phyloP scores from a whole-genome alignment of 1,140 invertebrate genomes.

The Homarus americanus region DNA sequence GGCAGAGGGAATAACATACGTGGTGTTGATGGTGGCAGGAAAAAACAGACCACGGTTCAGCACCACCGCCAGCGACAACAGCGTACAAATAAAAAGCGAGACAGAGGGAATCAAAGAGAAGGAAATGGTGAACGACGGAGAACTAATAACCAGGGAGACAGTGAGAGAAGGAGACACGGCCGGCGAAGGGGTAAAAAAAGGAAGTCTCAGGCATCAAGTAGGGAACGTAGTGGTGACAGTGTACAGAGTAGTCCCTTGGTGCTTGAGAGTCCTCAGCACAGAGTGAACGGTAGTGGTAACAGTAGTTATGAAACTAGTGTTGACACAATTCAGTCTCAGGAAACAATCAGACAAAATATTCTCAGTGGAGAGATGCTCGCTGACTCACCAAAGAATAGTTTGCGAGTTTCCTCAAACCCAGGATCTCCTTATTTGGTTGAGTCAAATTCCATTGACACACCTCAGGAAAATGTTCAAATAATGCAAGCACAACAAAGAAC shows the following conservation, averaged over 20 bases:
- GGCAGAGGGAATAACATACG: background rate
- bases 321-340: conserved; percentile 9
- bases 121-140: background rate
- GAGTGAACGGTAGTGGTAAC: conserved; percentile 16
- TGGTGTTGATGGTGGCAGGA: background rate
- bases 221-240: background rate
- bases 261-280: background rate
- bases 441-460: conserved; percentile 42
- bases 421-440: conserved; percentile 8
- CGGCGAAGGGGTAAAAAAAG: background rate
- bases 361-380: conserved; percentile 55
- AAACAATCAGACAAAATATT: background rate
- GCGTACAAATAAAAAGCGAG: background rate
- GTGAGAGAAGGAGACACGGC: background rate
- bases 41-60: background rate
- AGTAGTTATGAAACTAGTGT: background rate
- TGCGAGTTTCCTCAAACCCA: background rate
- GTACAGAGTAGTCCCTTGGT: conserved; percentile 9
- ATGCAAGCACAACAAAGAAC: background rate
- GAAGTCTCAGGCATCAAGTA: background rate
- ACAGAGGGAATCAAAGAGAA: conserved; percentile 10
- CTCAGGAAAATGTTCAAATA: conserved; percentile 47
- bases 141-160: background rate
- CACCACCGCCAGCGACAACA: background rate
- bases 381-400: conserved; percentile 50